phyloP scores from a whole-genome alignment of 1,140 invertebrate species.

The Harpegnathos saltator region DNA sequence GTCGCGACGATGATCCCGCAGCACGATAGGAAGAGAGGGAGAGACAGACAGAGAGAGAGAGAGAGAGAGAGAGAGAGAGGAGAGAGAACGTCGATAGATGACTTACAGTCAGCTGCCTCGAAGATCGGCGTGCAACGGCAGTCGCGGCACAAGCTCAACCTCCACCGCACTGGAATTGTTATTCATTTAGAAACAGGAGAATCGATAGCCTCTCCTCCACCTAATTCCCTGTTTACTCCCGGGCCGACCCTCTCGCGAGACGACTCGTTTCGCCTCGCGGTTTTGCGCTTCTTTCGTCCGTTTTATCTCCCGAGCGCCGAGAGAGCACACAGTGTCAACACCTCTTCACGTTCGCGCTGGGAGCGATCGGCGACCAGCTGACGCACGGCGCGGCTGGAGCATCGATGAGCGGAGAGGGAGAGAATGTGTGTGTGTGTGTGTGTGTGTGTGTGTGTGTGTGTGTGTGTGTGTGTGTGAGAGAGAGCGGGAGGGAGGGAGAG shows the following conservation, averaged over 20 bases:
- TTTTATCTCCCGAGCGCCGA: neutral
- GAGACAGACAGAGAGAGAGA: too few species aligned
- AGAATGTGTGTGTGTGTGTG: too few species aligned
- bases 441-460: too few species aligned
- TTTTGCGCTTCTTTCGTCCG: neutral
- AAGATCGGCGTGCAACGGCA: conserved; percentile 75
- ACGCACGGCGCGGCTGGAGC: conserved; percentile 40
- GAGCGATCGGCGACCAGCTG: conserved; percentile 36
- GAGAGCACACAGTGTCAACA: conserved; percentile 47
- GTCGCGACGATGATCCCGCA: neutral
- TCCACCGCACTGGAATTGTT: conserved; percentile 80
- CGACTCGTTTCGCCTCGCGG: neutral
- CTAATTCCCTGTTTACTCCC: conserved; percentile 48
- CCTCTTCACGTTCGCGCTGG: conserved; percentile 18
- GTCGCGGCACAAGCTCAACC: conserved; percentile 80
- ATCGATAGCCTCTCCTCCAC: conserved; percentile 59
- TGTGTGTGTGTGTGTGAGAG: too few species aligned
- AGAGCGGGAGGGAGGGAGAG: neutral
- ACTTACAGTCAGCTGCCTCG: conserved; percentile 83
- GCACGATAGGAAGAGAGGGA: too few species aligned
- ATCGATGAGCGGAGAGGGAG: conserved; percentile 36
- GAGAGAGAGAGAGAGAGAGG: too few species aligned
- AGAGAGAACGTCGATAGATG: too few species aligned
- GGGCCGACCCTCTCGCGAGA: neutral
- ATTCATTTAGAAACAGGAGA: conserved; percentile 78